These are phyloP conservation scores for Centropus unirufus DNA, from an alignment of 2,113 vertebrate species.

Conservation along the genomic window DNA sequence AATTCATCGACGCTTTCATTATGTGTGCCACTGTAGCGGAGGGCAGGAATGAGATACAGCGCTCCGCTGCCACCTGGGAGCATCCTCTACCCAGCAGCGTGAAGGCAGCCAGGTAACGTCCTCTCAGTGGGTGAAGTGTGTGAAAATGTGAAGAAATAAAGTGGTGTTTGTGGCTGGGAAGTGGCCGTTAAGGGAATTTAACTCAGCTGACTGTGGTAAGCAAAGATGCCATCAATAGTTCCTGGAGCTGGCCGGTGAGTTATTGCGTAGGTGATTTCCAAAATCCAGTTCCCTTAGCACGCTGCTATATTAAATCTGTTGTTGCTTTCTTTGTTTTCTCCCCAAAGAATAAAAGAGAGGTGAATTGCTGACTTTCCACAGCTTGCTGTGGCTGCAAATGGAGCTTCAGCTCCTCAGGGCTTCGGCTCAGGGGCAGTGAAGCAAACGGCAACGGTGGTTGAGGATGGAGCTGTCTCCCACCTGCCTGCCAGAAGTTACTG, in stretches of 20 bases:
- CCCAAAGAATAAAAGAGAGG: conserved; percentile 18
- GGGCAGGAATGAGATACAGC: conserved; percentile 4
- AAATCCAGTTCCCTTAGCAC: conserved; percentile 19
- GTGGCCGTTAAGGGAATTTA: background rate
- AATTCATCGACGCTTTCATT: conserved; percentile 34
- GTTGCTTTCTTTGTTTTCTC: conserved; percentile 21
- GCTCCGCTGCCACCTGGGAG: conserved; percentile 36
- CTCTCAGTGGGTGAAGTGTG: background rate
- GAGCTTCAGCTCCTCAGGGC: conserved; percentile 45
- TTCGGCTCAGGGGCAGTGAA: conserved; percentile 14
- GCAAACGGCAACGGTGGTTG: background rate
- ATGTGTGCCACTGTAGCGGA: background rate
- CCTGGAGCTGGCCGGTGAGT: background rate
- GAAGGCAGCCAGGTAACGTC: background rate
- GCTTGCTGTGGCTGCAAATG: conserved; percentile 44
- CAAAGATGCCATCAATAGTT: conserved; percentile 22
- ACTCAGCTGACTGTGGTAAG: background rate
- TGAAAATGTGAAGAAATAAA: conserved; percentile 13
- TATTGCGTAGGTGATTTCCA: background rate
- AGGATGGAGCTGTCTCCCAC: conserved; percentile 54
- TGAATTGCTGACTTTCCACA: conserved; percentile 35
- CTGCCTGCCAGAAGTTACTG: conserved; percentile 57
- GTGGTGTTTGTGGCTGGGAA: conserved; percentile 9
- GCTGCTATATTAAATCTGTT: background rate
- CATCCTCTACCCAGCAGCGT: background rate